These are phyloP conservation scores for Fistularia commersonii DNA, from an alignment of 2,797 vertebrate species.

Conservation along the genomic window DNA sequence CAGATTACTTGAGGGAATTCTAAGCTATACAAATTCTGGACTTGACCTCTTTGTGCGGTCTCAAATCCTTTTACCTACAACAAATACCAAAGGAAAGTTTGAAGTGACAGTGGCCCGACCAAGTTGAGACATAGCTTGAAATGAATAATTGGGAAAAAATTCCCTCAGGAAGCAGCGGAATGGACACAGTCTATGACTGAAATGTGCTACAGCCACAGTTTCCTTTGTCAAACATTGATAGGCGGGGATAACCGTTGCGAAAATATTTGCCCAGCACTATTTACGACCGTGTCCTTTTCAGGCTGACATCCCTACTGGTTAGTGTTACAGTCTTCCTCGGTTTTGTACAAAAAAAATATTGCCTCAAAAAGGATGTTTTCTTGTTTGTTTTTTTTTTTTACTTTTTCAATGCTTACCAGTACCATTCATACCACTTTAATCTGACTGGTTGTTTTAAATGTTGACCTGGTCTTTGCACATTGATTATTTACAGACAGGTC, in stretches of 20 bases:
- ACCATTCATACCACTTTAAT: too few relatives aligned
- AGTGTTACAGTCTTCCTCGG: too few relatives aligned
- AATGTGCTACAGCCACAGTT: slow-evolving; percentile 42
- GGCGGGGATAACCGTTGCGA: not conserved
- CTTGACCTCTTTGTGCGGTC: not conserved
- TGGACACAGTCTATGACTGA: slow-evolving; percentile 15
- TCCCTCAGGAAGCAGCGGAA: not conserved
- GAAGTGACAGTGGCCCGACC: not conserved
- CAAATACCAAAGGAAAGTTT: not conserved
- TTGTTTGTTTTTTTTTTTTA: too few relatives aligned
- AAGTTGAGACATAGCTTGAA: slow-evolving; percentile 10
- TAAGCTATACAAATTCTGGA: not conserved
- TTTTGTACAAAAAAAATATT: not conserved
- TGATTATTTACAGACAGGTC: too few relatives aligned
- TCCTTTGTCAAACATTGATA: slow-evolving; percentile 24
- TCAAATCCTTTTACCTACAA: not conserved
- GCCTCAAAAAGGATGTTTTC: not conserved
- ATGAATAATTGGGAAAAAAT: not conserved
- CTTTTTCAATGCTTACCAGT: too few relatives aligned
- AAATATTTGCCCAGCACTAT: not conserved
- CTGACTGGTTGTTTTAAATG: too few relatives aligned
- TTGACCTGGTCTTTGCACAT: too few relatives aligned
- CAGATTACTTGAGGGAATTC: too few relatives aligned
- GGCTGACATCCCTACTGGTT: too few relatives aligned
- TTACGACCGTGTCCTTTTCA: too few relatives aligned